Conservation (phyloP, 2,113 vertebrate genomes). For the Saccopteryx leptura region DNA sequence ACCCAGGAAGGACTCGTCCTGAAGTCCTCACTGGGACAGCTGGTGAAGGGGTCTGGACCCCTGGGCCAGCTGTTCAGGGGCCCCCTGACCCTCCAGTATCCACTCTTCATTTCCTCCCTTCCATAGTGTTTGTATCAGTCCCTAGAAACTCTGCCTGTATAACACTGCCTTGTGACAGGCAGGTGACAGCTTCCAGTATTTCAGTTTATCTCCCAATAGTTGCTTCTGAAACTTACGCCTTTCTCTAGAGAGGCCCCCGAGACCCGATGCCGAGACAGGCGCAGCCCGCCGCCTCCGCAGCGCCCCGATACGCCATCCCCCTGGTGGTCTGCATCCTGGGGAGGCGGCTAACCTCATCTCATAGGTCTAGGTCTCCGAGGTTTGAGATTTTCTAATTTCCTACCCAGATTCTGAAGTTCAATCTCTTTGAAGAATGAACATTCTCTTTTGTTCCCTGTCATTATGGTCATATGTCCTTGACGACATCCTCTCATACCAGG, state of each 20-base stretch:
- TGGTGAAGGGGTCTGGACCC: not conserved
- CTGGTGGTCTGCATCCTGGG: not conserved
- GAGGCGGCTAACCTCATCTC: not conserved
- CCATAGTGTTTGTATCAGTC: not conserved
- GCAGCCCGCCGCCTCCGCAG: not conserved
- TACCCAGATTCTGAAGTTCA: not conserved
- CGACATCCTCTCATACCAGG: not conserved
- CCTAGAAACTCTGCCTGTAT: not conserved
- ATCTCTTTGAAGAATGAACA: not conserved
- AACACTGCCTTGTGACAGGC: not conserved
- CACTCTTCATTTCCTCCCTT: not conserved
- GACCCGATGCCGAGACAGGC: not conserved
- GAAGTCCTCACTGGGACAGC: not conserved
- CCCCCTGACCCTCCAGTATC: not conserved
- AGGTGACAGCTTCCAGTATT: not conserved
- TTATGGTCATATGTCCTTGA: not conserved
- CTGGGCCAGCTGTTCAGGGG: not conserved
- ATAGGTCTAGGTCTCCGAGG: not conserved
- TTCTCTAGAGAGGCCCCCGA: not conserved
- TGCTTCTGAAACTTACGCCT: slow-evolving; percentile 11
- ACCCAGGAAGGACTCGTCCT: not conserved
- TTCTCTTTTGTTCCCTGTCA: not conserved
- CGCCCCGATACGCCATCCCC: fast-evolving
- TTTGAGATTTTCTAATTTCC: not conserved
- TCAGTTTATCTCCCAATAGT: not conserved